Base-by-base conservation (phyloP, 2,888 invertebrate species). In the Hedya salicella region DNA sequence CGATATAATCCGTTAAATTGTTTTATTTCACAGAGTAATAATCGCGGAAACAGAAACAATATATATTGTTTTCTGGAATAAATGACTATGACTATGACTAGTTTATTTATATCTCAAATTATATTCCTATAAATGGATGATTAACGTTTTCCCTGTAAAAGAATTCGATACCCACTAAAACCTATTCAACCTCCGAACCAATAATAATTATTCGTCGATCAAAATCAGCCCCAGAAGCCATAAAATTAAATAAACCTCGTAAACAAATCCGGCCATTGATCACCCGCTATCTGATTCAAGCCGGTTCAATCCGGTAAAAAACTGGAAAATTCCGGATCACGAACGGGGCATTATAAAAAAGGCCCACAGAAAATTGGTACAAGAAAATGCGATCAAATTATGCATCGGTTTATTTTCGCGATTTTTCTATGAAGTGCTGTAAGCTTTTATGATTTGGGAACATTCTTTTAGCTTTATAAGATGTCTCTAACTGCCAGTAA, bases 271-370 rank as follows among this genome's bases (percentile, higher is more conserved):
- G 32, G 46, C 42, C 68, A 63, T 69, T 70, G 68, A 70, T 64
- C 65, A 62, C 50, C 53, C 53, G 44, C 70, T 62, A 69, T 69
- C 68, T 61, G 65, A 69, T 70, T 63, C 42, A 30, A 65, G 52
- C 67, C 69, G 67, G 63, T 56, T 54, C 60, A 49, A 69, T 68
- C 67, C 67, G 59, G 67, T 66, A 70, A 53, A 32, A 65, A 60
- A 39, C 52, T 39, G 46, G 19, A 48, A 65, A 60, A 70, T 70
- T 69, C 70, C 52, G 40, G 57, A 65, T 67, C 69, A 65, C 69
- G 67, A 66, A 69, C 66, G 62, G 36, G 57, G 66, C 69, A 71
- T 71, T 70, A 71, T 53, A 67, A 66, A 66, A 70, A 71, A 64
- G 68, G 62, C 48, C 46, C 56, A 53, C 32, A 49, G 57, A 61